Evolutionary conservation across 2,113 vertebrate species (phyloP).

Genomic region (Felis chaus): DNA sequence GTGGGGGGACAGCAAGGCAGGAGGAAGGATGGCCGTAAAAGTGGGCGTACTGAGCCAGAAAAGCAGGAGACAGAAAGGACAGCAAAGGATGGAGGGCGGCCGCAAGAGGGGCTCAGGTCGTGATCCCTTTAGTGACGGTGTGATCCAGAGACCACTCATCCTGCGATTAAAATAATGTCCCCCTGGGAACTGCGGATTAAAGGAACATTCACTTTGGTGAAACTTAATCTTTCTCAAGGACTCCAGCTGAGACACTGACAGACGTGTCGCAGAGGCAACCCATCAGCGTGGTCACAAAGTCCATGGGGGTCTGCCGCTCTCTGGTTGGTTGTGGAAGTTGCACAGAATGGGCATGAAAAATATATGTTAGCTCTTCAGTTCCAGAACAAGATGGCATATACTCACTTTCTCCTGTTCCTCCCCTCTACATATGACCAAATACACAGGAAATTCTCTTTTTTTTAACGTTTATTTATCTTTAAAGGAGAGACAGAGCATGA

Average conservation of each 20-base stretch:
- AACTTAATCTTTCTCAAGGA: not conserved
- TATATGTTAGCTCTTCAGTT: not conserved
- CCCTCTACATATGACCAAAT: not conserved
- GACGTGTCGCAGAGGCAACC: not conserved
- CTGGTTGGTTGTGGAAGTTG: not conserved
- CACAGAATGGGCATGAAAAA: not conserved
- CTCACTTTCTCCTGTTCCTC: not conserved
- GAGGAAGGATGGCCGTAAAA: not conserved
- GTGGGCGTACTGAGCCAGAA: not conserved
- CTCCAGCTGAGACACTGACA: not conserved
- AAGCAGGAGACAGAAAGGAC: not conserved
- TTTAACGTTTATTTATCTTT: too few species aligned
- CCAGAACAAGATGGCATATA: too few species aligned
- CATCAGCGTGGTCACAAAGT: rapidly evolving
- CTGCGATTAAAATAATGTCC: not conserved
- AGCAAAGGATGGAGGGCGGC: too few species aligned
- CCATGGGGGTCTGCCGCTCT: not conserved
- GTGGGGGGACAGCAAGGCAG: too few species aligned
- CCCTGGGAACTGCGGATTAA: not conserved
- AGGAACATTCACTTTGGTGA: not conserved
- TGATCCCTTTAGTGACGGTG: not conserved
- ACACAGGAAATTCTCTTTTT: not conserved
- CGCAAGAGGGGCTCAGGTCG: not conserved
- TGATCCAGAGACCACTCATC: not conserved
- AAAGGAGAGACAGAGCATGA: too few species aligned